Conservation (phyloP, 2,113 vertebrate genomes). For the Xenopus borealis region DNA sequence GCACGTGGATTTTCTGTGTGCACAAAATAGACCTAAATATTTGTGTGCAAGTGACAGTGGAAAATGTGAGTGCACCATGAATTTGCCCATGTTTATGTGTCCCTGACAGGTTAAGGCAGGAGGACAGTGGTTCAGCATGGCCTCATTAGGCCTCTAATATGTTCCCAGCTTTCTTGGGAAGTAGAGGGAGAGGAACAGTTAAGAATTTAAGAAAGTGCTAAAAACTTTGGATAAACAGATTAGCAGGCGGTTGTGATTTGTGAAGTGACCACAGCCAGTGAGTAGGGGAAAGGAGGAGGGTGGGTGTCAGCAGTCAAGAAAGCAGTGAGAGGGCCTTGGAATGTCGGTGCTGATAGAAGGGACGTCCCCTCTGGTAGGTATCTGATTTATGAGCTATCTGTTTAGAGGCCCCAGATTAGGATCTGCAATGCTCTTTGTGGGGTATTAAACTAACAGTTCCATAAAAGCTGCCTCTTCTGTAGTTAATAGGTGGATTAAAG, state of each 20-base stretch:
- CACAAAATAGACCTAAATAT: conserved; percentile 16
- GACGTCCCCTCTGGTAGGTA: conserved; percentile 1
- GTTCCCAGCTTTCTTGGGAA: background rate
- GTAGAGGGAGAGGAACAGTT: background rate
- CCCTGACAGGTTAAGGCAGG: background rate
- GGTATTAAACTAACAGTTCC: conserved; percentile 28
- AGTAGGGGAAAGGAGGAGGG: background rate
- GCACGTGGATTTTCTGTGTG: background rate
- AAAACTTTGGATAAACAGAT: conserved; percentile 41
- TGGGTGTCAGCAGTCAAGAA: conserved; percentile 5
- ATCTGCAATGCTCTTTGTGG: conserved; percentile 8
- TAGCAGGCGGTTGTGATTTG: conserved; percentile 27
- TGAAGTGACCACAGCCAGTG: conserved; percentile 25
- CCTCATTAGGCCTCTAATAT: conserved; percentile 20
- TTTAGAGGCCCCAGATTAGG: conserved; percentile 10
- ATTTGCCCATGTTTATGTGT: conserved; percentile 9
- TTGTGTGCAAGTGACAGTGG: conserved; percentile 8
- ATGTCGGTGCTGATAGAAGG: conserved; percentile 15
- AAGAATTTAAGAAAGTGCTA: conserved; percentile 40
- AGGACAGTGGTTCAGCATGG: background rate
- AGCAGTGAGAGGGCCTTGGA: background rate
- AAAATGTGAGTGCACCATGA: conserved; percentile 6
- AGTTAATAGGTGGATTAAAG: conserved; percentile 20
- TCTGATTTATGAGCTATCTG: conserved; percentile 28
- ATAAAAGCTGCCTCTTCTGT: conserved; percentile 20